Base-by-base conservation (phyloP, 1,140 invertebrate genomes). In the Zeugodacus cucurbitae region DNA sequence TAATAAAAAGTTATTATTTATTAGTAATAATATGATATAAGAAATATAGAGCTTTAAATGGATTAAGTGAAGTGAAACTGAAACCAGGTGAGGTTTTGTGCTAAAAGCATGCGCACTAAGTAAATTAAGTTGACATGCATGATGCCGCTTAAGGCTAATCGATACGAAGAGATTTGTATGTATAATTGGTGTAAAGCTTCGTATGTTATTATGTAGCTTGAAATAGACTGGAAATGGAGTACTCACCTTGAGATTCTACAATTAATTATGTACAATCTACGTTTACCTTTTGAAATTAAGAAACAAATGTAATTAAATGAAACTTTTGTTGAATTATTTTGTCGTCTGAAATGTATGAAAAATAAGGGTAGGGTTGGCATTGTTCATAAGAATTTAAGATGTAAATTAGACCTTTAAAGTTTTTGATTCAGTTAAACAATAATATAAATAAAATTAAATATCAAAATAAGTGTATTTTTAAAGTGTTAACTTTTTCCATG, bases 81-180 rank as follows among this genome's bases (percentile, higher is more conserved):
- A 29, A 37, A 37, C 8, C 34, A 74, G 3, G 20, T 74, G 34
- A 74, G n/a, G 34, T 48, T 82, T 48, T 14, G 88, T 88, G 88
- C 78, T 86, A 41, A 88, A 86, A 59, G 4, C 62, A 29, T 64
- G 44, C 88, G 70, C 67, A 64, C 34, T n/a, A 22, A 85, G 22
- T 59, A 82, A 41, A 20, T 37, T n/a, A 44, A 87, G 20, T 22
- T 82, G 37, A 6, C 74, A 37, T 82, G 74, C 74, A 54, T 11
- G 11, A 6, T 48, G 29, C 11, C 0, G 44, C 74, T 82, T 54
- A 82, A 54, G 26, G 29, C 34, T 37, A 82, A 26, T 0, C 22
- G n/a, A 8, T 37, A 74, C 10, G n/a, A 67, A 29, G 29, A 67
- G 8, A 5, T 67, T 4, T 67, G 62, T 67, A n/a, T 67, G 7